Conservation (phyloP, 92 coral and sea anemone species). For the Epizoanthus illoricatus region DNA sequence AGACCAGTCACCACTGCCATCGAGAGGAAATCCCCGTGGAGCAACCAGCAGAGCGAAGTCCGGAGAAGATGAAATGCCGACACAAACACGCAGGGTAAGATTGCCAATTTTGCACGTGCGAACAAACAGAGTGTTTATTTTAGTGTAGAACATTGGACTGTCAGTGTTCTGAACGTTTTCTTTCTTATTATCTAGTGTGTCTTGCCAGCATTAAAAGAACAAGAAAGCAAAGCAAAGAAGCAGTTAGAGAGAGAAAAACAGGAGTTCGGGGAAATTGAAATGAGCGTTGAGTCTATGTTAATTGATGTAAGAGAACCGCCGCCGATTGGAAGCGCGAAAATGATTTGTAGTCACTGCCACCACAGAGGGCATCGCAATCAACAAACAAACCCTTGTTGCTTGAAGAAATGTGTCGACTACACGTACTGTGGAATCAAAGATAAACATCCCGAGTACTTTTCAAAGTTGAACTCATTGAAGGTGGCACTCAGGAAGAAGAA, state of each 20-base stretch:
- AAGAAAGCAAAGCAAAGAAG: conserved; percentile 36
- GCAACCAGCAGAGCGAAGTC: too few species aligned
- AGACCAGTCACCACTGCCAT: too few species aligned
- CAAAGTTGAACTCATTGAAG: conserved; percentile 32
- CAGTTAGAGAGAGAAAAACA: conserved; percentile 30
- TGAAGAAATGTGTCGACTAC: conserved; percentile 43
- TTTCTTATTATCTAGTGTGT: conserved; percentile 3
- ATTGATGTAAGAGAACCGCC: conserved; percentile 43
- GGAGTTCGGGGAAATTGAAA: conserved; percentile 42
- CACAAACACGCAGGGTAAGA: too few species aligned
- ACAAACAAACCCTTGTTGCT: conserved; percentile 32
- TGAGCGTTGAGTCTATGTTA: conserved; percentile 54
- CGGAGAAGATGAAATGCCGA: too few species aligned
- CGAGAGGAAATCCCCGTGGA: too few species aligned
- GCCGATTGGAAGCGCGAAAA: conserved; percentile 37
- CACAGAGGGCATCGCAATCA: conserved; percentile 53
- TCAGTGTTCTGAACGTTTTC: conserved; percentile 1
- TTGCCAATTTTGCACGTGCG: too few species aligned
- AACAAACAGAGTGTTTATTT: too few species aligned
- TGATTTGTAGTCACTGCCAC: conserved; percentile 51
- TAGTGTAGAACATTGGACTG: too few species aligned
- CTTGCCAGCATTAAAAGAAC: conserved; percentile 26
- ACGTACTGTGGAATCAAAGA: conserved; percentile 53
- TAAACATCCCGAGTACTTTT: conserved; percentile 47
- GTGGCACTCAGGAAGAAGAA: conserved; percentile 26